Percentiles rank a stretch among this genome's conserved stretches.
phyloP scores from a whole-genome alignment of 2,888 invertebrate genomes.

The Aphidoletes aphidimyza region DNA sequence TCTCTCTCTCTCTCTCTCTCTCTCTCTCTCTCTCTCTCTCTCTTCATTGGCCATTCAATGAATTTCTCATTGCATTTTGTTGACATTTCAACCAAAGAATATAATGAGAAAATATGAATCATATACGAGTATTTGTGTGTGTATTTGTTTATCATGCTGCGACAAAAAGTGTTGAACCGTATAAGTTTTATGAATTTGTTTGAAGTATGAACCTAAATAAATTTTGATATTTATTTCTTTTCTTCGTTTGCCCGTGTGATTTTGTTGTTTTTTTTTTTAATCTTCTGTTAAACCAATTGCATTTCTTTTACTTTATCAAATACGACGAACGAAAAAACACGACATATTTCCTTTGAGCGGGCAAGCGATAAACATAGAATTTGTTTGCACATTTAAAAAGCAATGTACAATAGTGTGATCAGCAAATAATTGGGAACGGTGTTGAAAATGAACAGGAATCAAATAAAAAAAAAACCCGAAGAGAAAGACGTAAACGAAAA shows the following conservation, averaged over 20 bases:
- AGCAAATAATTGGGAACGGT: conserved; percentile 31
- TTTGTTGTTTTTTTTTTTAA: background rate
- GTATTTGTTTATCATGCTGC: conserved; percentile 10
- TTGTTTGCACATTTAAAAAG: conserved; percentile 9
- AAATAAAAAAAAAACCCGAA: background rate
- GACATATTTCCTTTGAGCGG: background rate
- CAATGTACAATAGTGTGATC: conserved; percentile 19
- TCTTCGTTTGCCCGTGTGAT: background rate
- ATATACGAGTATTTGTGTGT: background rate
- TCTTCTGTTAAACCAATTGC: background rate
- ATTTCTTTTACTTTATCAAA: no score
- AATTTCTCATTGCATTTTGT: background rate
- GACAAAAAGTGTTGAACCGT: conserved; percentile 16
- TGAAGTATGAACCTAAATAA: background rate
- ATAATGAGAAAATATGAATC: background rate
- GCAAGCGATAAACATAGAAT: conserved; percentile 8
- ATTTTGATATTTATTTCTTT: background rate
- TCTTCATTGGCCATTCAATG: background rate
- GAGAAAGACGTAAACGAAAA: no score
- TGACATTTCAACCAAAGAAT: background rate
- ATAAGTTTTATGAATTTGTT: conserved; percentile 41
- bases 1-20: no score
- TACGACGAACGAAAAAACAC: background rate
- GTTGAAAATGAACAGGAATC: background rate
- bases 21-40: background rate